phyloP scores from a whole-genome alignment of 1,140 invertebrate genomes.

The Cydia amplana region DNA sequence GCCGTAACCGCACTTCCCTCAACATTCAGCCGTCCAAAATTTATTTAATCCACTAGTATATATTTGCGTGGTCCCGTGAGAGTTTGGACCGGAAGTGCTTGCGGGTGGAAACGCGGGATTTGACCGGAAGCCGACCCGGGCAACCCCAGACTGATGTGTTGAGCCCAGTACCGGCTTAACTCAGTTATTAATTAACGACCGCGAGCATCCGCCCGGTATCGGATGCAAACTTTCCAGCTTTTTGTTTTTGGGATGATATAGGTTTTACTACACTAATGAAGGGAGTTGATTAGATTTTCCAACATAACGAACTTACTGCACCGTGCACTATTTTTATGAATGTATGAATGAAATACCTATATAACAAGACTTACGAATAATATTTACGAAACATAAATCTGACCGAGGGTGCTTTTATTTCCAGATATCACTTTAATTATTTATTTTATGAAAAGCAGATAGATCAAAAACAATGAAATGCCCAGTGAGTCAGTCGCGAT shows the following conservation, averaged over 20 bases:
- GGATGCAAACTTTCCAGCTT: constrained; percentile 31
- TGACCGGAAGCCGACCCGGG: constrained; percentile 26
- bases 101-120: constrained; percentile 24
- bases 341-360: no score
- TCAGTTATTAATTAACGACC: constrained; percentile 30
- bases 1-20: background rate
- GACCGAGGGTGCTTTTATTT: no score
- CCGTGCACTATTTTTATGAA: background rate
- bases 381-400: no score
- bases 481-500: no score
- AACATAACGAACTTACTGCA: background rate
- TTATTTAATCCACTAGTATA: constrained; percentile 17
- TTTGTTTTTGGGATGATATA: constrained; percentile 7
- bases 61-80: constrained; percentile 17
- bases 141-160: constrained; percentile 28
- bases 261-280: constrained; percentile 1
- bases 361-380: no score
- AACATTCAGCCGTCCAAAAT: constrained; percentile 21
- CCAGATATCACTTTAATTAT: no score
- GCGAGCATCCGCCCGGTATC: constrained; percentile 20
- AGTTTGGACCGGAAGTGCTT: constrained; percentile 30
- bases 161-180: constrained; percentile 20
- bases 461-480: no score
- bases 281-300: background rate
- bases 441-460: no score